phyloP scores from a whole-genome alignment of 37 sponge, comb jelly and placozoan species.

The Crambe crambe region DNA sequence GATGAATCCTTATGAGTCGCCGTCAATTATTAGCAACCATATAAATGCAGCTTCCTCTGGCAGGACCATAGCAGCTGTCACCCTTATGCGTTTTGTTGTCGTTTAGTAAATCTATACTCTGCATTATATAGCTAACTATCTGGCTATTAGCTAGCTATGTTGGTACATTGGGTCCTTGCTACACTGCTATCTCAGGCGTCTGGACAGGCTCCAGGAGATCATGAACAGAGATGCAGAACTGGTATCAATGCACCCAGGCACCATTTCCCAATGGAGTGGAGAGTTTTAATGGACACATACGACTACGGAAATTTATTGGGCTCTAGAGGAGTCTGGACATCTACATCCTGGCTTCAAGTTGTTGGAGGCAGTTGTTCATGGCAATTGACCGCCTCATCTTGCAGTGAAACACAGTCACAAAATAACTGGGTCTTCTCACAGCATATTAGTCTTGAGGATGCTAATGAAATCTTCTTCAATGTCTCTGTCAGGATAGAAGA shows the following conservation, averaged over 20 bases:
- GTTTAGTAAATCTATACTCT: too few species aligned
- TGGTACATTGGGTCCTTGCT: too few species aligned
- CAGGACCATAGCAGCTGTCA: too few species aligned
- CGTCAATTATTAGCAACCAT: too few species aligned
- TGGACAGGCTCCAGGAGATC: slow-evolving; percentile 1
- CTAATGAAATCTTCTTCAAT: slow-evolving; percentile 5
- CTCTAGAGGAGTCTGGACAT: too few species aligned
- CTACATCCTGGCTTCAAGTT: background rate
- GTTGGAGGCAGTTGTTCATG: background rate
- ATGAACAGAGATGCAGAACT: background rate
- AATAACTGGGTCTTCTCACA: slow-evolving; percentile 23
- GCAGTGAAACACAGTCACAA: background rate
- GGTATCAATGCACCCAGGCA: background rate
- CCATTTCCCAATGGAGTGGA: background rate
- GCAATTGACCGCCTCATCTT: background rate
- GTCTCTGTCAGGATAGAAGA: background rate
- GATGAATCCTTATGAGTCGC: too few species aligned
- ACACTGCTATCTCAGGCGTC: too few species aligned
- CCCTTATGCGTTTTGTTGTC: too few species aligned
- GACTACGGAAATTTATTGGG: background rate
- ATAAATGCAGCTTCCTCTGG: too few species aligned
- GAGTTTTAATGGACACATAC: background rate
- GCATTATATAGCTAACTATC: too few species aligned
- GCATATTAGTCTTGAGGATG: background rate
- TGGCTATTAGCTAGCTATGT: too few species aligned